Conservation (phyloP, 2,888 invertebrate species). For the Lepidochitona cinerea region DNA sequence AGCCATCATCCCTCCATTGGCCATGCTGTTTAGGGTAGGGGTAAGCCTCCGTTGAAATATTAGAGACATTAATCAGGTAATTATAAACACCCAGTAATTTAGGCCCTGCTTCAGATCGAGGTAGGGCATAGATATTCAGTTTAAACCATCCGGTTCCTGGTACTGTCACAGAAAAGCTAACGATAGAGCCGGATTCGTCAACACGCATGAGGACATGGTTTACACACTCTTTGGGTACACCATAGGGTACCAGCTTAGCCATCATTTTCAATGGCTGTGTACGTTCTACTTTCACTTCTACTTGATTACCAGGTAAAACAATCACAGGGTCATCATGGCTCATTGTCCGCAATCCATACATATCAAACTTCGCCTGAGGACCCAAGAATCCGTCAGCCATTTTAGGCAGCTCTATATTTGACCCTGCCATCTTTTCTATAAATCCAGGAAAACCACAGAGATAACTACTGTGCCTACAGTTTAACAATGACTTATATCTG, state of each 20-base stretch:
- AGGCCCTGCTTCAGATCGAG: slow-evolving; percentile 53
- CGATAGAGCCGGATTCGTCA: slow-evolving; percentile 42
- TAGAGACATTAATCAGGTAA: slow-evolving; percentile 45
- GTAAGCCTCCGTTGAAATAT: slow-evolving; percentile 38
- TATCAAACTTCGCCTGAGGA: slow-evolving; percentile 53
- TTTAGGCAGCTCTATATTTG: slow-evolving; percentile 43
- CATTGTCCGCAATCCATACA: slow-evolving; percentile 44
- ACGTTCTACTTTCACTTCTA: slow-evolving; percentile 38
- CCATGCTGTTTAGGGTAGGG: slow-evolving; percentile 60
- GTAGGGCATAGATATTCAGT: slow-evolving; percentile 58
- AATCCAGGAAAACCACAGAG: no score
- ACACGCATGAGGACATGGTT: slow-evolving; percentile 31
- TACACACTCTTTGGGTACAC: background rate
- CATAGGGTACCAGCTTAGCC: slow-evolving; percentile 42
- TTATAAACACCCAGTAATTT: slow-evolving; percentile 57
- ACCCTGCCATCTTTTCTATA: slow-evolving; percentile 23
- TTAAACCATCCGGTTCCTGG: slow-evolving; percentile 56
- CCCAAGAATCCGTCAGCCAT: slow-evolving; percentile 58
- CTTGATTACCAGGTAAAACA: slow-evolving; percentile 31
- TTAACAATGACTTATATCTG: no score
- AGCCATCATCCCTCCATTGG: slow-evolving; percentile 51
- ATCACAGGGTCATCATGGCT: slow-evolving; percentile 53
- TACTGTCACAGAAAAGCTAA: slow-evolving; percentile 50
- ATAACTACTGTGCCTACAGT: no score
- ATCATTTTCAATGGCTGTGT: slow-evolving; percentile 41